Evolutionary conservation across 2,113 vertebrate species (phyloP), one percentile per base, ranked within the genome.

Genomic region (Motacilla tschutschensis): DNA sequence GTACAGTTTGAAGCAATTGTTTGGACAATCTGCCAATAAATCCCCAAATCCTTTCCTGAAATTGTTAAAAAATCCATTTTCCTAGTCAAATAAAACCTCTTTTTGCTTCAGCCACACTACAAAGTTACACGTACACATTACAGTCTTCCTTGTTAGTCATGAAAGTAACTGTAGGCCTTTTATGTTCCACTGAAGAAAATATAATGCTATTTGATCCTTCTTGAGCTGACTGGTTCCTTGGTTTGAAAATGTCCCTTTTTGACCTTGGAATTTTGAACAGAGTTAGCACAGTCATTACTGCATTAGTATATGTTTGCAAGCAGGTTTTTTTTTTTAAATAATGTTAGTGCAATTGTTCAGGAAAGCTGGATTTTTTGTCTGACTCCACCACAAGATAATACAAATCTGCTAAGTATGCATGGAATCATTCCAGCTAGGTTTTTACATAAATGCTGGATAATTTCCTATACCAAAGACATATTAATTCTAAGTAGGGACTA

Each of bases 401-500:
- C 17, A 54, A 71, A 81, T 80, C 44, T 91, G 57, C 41, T 92
- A 93, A 91, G 81, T 66, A 75, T 59, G 83, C 21, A 58, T 78
- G 73, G 75, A 93, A 79, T 72, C 41, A 51, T 85, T 91, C 54
- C 90, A 93, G 36, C 11, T 83, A 80, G 28, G 38, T 82, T 92
- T 92, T 94, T 89, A 79, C 89, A 79, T 31, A 59, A 72, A 66
- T 36, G 40, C 64, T 14, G 7, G 47, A 82, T 66, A 91, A 85
- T 92, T 94, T 94, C 87, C 87, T 85, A 4, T 85, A 85, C 47
- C 64, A 92, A 93, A 43, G 48, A 65, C 51, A 73, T 31, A 70
- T 64, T 90, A 83, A 92, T 94, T 93, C 88, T 66, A 85, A 90
- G n/a, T 22, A 26, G 19, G 44, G 51, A 79, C 60, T 88, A 54